Base-by-base conservation (phyloP, 2,888 invertebrate species). In the Cyrtodaria siliqua region DNA sequence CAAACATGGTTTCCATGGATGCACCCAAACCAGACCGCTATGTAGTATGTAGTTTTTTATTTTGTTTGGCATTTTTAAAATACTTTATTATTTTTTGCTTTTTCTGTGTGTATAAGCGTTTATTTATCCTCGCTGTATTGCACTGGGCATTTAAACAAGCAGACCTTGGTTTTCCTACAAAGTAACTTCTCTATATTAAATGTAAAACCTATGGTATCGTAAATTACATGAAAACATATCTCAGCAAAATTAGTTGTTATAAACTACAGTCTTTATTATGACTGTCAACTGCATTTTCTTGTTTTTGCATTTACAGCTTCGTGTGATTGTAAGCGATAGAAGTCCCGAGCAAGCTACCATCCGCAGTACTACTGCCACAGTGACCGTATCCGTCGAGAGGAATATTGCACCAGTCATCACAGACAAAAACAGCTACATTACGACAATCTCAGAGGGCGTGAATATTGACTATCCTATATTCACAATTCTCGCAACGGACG, bases 331-430 rank as follows among this genome's bases (percentile, higher is more conserved):
- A 8, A 56, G 52, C 24, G 92, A 92, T 68, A 57, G 56, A 14
- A 87, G 87, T 27, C 56, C 79, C 0, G 79, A 79, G 16, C 77
- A 88, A 12, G 23, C 2, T 14, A 18, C 16, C 16, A 40, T 61
- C 12, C 71, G 77, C 60, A 68, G 84, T 2, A 79, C 87, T 4
- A 91, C 90, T 23, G 88, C 89, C n/a, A 84, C 86, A 2, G 87
- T 91, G 6, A 74, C 70, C 2, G 69, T 92, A 16, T 75, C 53
- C 16, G 90, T 92, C 0, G 83, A 76, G n/a, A 80, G 91, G 29
- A 91, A 92, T 78, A 42, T 56, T 3, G 52, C 79, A 3, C 89
- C 89, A 8, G 29, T n/a, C 1, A 87, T 89, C 29, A n/a, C 42
- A 0, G 63, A 80, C 40, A 78, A 66, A 1, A 62, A 50, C 23